Evolutionary conservation across 2,797 vertebrate genomes (phyloP).

Genomic region (Sebastes hubbsi): DNA sequence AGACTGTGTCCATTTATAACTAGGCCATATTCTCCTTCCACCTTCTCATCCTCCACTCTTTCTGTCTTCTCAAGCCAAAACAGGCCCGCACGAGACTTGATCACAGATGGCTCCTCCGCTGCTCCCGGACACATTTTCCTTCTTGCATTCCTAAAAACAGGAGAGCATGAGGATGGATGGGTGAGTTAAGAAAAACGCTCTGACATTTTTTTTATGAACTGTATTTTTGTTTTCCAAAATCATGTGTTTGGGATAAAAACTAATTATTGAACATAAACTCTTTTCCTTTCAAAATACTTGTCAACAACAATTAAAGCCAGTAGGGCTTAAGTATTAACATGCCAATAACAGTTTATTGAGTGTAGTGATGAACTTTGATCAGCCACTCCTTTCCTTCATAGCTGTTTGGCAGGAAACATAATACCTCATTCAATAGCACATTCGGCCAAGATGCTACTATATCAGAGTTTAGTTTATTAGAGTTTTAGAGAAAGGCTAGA

Average conservation of each 20-base stretch:
- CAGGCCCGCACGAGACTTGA: constrained; percentile 60
- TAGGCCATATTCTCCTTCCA: constrained; percentile 85
- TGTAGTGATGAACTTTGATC: background rate
- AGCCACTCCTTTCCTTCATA: background rate
- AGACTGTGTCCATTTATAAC: constrained; percentile 93
- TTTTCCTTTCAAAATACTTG: background rate
- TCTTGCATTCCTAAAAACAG: constrained; percentile 83
- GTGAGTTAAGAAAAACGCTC: background rate
- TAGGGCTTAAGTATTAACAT: background rate
- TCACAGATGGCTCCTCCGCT: constrained; percentile 71
- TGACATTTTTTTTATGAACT: background rate
- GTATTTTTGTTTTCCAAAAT: background rate
- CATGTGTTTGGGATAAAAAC: background rate
- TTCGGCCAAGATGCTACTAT: no score
- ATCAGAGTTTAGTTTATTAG: no score
- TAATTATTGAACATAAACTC: background rate
- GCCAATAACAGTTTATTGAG: no score
- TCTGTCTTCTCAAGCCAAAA: constrained; percentile 66
- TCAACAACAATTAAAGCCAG: background rate
- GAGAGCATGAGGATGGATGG: background rate
- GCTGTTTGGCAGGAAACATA: background rate
- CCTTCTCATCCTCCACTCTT: constrained; percentile 83
- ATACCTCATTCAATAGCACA: background rate
- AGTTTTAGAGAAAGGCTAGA: no score
- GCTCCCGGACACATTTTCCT: constrained; percentile 85